These are phyloP conservation scores for Oreochromis grahami DNA, from an alignment of 2,797 vertebrate species.

Conservation along the genomic window DNA sequence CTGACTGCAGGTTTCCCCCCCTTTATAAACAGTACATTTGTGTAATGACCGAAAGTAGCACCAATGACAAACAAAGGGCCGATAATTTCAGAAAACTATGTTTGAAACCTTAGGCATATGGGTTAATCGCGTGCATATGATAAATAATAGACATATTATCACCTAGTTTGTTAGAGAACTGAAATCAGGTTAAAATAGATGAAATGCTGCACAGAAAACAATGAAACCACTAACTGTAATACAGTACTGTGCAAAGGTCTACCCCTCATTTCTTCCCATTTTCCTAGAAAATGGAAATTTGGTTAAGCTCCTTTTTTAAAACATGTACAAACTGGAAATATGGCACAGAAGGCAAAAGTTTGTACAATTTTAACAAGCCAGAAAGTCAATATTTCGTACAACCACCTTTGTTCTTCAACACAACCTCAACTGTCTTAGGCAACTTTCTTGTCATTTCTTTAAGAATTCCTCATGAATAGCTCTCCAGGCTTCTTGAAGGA, in stretches of 20 bases:
- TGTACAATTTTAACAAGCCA: not conserved
- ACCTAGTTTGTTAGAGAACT: not conserved
- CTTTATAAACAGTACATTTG: not conserved
- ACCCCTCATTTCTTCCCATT: not conserved
- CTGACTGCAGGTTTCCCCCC: not conserved
- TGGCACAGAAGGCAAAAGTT: not conserved
- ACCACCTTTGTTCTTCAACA: not conserved
- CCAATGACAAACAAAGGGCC: not conserved
- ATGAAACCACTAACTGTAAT: not conserved
- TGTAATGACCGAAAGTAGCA: not conserved
- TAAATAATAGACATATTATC: not conserved
- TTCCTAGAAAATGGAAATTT: not conserved
- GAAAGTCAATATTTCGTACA: not conserved
- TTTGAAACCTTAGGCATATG: not conserved
- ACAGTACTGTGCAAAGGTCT: not conserved
- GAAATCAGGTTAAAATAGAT: not conserved
- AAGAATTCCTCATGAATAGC: not conserved
- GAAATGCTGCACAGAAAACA: not conserved
- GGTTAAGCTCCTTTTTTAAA: not conserved
- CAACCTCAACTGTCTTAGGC: fast-evolving
- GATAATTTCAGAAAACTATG: not conserved
- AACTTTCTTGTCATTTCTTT: not conserved
- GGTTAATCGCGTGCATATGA: not conserved
- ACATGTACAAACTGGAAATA: not conserved
- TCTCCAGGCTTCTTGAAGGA: not conserved